phyloP scores from a whole-genome alignment of 2,797 vertebrate species.

The Champsocephalus gunnari region DNA sequence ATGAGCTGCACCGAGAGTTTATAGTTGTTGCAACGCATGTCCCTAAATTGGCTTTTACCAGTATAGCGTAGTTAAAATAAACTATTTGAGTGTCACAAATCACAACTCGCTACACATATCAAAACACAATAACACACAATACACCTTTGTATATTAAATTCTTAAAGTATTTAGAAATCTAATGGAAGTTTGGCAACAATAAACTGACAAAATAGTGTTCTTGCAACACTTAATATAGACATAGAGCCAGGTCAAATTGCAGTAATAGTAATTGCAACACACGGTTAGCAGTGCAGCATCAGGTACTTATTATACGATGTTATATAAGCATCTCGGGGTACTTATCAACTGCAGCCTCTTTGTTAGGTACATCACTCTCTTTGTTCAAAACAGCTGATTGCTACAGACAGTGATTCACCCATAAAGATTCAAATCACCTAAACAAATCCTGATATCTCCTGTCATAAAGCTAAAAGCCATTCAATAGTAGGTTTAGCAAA shows the following conservation, averaged over 20 bases:
- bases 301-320: neutral
- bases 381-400: neutral
- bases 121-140: too few species aligned
- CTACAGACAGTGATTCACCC: constrained; percentile 3
- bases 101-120: too few species aligned
- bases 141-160: too few species aligned
- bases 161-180: neutral
- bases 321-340: neutral
- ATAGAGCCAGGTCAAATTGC: neutral
- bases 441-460: constrained; percentile 4
- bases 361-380: too few species aligned
- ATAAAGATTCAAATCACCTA: constrained; percentile 4
- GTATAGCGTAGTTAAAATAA: too few species aligned
- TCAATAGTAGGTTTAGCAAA: neutral
- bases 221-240: neutral
- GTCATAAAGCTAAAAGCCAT: neutral
- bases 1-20: too few species aligned
- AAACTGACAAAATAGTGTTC: neutral
- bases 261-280: too few species aligned
- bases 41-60: too few species aligned
- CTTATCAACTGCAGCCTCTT: neutral
- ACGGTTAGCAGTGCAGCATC: neutral
- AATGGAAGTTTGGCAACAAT: neutral
- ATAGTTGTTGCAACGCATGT: too few species aligned
- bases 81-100: too few species aligned